Conservation (phyloP, 92 coral and sea anemone genomes). For the Isaurus tuberculatus region DNA sequence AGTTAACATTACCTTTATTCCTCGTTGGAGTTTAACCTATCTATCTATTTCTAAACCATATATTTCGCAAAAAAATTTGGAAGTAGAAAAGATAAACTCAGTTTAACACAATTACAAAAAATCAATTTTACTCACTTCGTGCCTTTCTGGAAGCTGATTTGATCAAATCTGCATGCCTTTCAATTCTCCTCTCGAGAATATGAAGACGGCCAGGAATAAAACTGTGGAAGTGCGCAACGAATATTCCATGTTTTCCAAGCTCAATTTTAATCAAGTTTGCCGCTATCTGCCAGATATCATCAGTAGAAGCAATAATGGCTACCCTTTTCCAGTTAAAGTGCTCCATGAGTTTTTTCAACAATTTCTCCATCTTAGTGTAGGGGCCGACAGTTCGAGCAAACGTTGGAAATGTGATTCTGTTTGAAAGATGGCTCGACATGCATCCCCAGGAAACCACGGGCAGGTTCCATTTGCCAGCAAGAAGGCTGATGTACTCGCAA, state of each 20-base stretch:
- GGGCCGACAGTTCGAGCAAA: conserved; percentile 89
- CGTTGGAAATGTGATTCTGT: conserved; percentile 85
- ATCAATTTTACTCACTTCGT: conserved; percentile 63
- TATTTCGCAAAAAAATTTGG: too few species aligned
- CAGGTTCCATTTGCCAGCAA: conserved; percentile 88
- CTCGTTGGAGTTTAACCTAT: too few species aligned
- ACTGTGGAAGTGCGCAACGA: conserved; percentile 85
- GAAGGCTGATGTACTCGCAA: conserved; percentile 83
- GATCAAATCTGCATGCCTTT: conserved; percentile 82
- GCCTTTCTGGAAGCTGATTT: conserved; percentile 73
- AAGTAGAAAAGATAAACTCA: too few species aligned
- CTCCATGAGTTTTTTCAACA: conserved; percentile 76
- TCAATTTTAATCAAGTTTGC: conserved; percentile 83
- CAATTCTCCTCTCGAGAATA: conserved; percentile 79
- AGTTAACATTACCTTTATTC: too few species aligned
- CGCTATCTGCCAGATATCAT: conserved; percentile 91
- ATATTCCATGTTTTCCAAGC: conserved; percentile 65
- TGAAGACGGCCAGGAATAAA: conserved; percentile 85
- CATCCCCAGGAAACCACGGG: conserved; percentile 92
- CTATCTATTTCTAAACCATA: too few species aligned
- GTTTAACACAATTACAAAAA: not conserved
- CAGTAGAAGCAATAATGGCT: conserved; percentile 90
- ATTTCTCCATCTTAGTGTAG: conserved; percentile 85
- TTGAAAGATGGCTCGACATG: conserved; percentile 86
- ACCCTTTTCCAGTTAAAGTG: conserved; percentile 85